These are phyloP conservation scores for Saxicola maurus DNA, from an alignment of 2,797 vertebrate genomes.

Conservation along the genomic window DNA sequence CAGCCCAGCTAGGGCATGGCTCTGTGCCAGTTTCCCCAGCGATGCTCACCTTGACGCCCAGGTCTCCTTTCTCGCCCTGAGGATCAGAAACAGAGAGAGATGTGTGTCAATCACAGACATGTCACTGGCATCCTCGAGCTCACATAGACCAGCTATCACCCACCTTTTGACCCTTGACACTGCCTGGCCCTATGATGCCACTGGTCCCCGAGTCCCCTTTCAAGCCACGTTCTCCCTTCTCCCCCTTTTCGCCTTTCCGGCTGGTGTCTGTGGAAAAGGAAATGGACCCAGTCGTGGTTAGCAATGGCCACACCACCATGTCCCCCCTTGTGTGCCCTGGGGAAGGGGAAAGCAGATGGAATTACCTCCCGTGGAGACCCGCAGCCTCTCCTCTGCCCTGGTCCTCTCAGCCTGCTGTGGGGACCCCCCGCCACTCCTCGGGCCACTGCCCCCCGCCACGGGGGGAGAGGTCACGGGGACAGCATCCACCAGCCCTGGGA, in stretches of 20 bases:
- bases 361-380: slow-evolving; percentile 32
- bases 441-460: not conserved
- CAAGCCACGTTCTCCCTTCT: slow-evolving; percentile 73
- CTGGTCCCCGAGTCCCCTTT: slow-evolving; percentile 76
- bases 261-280: not conserved
- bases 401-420: not conserved
- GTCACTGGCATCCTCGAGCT: rapidly evolving
- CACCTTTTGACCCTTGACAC: slow-evolving; percentile 75
- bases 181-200: slow-evolving; percentile 21
- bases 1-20: not conserved
- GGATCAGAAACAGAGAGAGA: not conserved
- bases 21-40: not conserved
- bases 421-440: rapidly evolving
- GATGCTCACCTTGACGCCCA: slow-evolving; percentile 76
- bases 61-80: slow-evolving; percentile 83
- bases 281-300: rapidly evolving
- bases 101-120: rapidly evolving
- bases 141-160: not conserved
- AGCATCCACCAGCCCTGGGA: slow-evolving; percentile 34
- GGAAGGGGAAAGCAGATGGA: not conserved
- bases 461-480: slow-evolving; percentile 68
- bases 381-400: not conserved
- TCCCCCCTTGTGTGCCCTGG: rapidly evolving
- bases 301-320: rapidly evolving
- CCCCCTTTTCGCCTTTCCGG: slow-evolving; percentile 77